Base-by-base conservation (phyloP, 2,797 vertebrate species). In the Rhynchonycteris naso region DNA sequence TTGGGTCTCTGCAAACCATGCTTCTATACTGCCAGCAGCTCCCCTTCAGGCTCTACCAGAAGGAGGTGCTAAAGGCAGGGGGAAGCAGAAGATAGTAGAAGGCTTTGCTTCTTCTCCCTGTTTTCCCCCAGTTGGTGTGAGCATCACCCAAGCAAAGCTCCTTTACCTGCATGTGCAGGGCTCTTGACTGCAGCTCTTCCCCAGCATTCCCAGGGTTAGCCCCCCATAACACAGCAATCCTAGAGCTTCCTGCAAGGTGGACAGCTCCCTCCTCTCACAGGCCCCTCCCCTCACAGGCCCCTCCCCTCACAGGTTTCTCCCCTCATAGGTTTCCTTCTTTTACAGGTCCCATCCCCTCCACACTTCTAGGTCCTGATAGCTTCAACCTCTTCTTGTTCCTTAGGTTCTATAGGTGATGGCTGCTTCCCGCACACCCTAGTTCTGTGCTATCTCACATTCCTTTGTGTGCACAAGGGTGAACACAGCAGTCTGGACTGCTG, bases 121-220 rank as follows among this genome's bases (percentile, higher is more conserved):
- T 38, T 68, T 47, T 14, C 52, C 43, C 35, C 35, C 38, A 59
- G 76, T 18, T 78, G 22, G 66, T 68, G n/a, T 7, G 54, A 85
- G 10, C 14, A 35, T 28, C 15, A 28, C 4, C 28, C 16, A 30
- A 30, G 38, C 12, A 13, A 50, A 5, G 7, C 4, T 59, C 30
- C 68, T n/a, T 47, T 0, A 6, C 21, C 63, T 11, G 18, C 43
- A 5, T 12, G 4, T 18, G 33, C 4, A 4, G 5, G 8, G 9
- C 1, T 92, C 59, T 4, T 19, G 16, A 3, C 2, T 81, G 12
- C 35, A 24, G 22, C n/a, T 1, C 28, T 35, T 26, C 33, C 22
- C 19, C 30, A 26, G 8, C 1, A 4, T 6, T 79, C 8, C 15
- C 2, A 11, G 54, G 28, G 43, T 7, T 28, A 28, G 59, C 18